These are phyloP conservation scores for Altica lythri DNA, from an alignment of 2,888 invertebrate genomes.

Conservation along the genomic window DNA sequence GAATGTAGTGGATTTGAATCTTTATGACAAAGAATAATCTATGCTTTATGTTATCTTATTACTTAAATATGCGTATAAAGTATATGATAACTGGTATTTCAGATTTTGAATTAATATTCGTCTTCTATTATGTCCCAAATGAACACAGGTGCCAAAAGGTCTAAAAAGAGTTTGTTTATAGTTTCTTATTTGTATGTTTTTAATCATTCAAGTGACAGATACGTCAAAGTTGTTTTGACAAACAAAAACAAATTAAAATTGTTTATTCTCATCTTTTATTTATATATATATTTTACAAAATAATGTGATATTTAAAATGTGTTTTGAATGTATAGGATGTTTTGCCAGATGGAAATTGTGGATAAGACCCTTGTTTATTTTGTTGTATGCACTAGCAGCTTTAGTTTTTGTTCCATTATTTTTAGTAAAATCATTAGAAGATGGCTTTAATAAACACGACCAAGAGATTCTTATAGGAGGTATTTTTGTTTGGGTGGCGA, in stretches of 20 bases:
- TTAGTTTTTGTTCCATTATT: constrained; percentile 84
- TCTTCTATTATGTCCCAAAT: too few relatives aligned
- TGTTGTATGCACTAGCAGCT: constrained; percentile 79
- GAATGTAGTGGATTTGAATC: too few relatives aligned
- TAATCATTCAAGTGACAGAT: too few relatives aligned
- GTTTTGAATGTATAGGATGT: constrained; percentile 49
- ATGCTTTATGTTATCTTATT: too few relatives aligned
- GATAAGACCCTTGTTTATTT: constrained; percentile 84
- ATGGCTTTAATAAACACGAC: constrained; percentile 78
- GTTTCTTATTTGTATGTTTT: too few relatives aligned
- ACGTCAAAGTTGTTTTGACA: background rate
- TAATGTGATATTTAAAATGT: constrained; percentile 42
- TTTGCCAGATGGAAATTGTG: constrained; percentile 78
- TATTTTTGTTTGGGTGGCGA: constrained; percentile 86
- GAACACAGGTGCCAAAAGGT: too few relatives aligned
- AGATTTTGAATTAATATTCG: too few relatives aligned
- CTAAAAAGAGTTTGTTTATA: too few relatives aligned
- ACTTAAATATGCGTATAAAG: too few relatives aligned
- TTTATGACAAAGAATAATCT: too few relatives aligned
- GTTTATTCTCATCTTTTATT: background rate
- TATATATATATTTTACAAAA: constrained; percentile 5
- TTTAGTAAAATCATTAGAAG: constrained; percentile 77
- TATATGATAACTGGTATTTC: too few relatives aligned
- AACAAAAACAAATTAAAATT: background rate
- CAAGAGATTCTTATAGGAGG: constrained; percentile 85